Conservation (phyloP, 2,797 vertebrate genomes). For the Galago senegalensis region DNA sequence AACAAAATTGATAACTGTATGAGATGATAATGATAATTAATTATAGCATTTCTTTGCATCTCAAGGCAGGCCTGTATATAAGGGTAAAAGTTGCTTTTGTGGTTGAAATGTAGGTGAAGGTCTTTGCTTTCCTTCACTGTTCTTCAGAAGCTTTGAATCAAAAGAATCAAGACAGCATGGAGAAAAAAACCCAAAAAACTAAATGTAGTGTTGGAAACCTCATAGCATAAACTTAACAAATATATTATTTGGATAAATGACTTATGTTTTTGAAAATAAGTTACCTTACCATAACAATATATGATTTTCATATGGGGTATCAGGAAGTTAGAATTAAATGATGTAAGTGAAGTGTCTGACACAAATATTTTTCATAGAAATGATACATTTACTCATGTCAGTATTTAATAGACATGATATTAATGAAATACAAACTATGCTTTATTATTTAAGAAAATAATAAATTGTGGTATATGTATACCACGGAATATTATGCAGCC, state of each 20-base stretch:
- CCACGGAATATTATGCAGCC: too few species aligned
- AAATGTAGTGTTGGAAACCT: not conserved
- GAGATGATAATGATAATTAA: not conserved
- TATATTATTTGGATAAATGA: not conserved
- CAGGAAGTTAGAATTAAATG: not conserved
- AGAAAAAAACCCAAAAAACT: not conserved
- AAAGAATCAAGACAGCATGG: not conserved
- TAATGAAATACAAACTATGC: not conserved
- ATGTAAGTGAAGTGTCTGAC: not conserved
- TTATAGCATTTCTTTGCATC: not conserved
- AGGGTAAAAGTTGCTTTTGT: not conserved
- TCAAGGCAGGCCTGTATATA: not conserved
- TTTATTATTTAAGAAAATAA: constrained; percentile 27
- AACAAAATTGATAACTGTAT: not conserved
- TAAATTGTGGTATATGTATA: too few species aligned
- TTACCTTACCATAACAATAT: not conserved
- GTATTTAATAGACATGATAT: not conserved
- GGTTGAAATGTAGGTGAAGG: not conserved
- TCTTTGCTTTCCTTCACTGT: accelerated
- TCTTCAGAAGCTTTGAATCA: not conserved
- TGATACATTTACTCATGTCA: not conserved
- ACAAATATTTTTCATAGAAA: not conserved
- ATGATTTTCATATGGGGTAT: not conserved
- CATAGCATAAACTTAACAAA: not conserved
- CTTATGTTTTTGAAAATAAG: not conserved